Percentiles rank a stretch among this genome's conserved stretches.
Conservation (phyloP, 2,888 invertebrate species). For the Latrodectus elegans region DNA sequence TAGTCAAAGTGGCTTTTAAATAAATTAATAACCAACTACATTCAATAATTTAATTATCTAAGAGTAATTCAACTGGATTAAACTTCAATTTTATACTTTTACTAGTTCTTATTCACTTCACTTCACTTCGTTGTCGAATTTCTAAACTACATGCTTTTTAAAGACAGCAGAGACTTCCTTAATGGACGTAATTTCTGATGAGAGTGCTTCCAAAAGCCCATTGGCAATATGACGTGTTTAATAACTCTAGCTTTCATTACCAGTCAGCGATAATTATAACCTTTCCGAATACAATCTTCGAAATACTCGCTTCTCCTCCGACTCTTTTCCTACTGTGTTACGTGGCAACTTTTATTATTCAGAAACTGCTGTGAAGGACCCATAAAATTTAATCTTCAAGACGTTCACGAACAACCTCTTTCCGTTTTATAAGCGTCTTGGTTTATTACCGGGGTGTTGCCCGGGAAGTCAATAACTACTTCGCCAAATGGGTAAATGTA, state of each 20-base stretch:
- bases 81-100: too few relatives aligned
- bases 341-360: constrained; percentile 43
- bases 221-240: constrained; percentile 21
- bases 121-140: not conserved
- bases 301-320: not conserved
- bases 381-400: constrained; percentile 55
- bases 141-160: not conserved
- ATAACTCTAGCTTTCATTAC: constrained; percentile 43
- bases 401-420: constrained; percentile 29
- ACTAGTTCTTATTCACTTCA: not conserved
- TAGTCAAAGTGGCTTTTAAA: too few relatives aligned
- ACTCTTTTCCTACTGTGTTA: not conserved
- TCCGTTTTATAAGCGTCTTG: constrained; percentile 6
- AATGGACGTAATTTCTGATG: not conserved
- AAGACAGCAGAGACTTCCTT: not conserved
- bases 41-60: too few relatives aligned
- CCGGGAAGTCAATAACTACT: constrained; percentile 7
- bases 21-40: too few relatives aligned
- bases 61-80: too few relatives aligned
- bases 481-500: constrained; percentile 37
- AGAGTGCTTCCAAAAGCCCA: not conserved
- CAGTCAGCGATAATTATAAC: constrained; percentile 47
- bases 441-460: constrained; percentile 2
- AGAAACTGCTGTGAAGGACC: constrained; percentile 35
- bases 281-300: not conserved